These are phyloP conservation scores for Diplodus sargus DNA, from an alignment of 2,797 vertebrate species.

Conservation along the genomic window DNA sequence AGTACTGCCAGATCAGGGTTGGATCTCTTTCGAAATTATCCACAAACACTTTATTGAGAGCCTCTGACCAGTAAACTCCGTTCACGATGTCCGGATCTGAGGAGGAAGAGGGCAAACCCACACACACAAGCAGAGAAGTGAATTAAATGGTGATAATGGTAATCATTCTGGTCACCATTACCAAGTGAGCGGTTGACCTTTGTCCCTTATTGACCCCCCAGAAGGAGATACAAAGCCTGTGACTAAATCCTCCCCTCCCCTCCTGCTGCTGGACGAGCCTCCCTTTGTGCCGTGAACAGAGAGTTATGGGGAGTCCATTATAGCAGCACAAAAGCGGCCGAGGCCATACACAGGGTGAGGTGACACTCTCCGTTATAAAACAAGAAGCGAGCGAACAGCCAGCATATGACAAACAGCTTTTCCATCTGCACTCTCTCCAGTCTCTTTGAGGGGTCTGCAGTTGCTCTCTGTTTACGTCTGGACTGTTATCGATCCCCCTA, in stretches of 20 bases:
- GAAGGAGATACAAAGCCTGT: conserved; percentile 69
- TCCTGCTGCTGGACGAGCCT: conserved; percentile 61
- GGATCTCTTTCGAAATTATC: conserved; percentile 97
- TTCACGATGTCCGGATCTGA: conserved; percentile 97
- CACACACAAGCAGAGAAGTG: conserved; percentile 43
- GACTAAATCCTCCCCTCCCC: conserved; percentile 68
- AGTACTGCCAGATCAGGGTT: conserved; percentile 98
- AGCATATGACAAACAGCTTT: conserved; percentile 59
- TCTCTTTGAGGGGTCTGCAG: conserved; percentile 41
- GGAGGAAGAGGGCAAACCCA: not conserved
- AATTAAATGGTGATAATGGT: conserved; percentile 71
- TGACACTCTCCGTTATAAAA: conserved; percentile 62
- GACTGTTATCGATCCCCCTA: conserved; percentile 64
- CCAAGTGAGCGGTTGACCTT: conserved; percentile 69
- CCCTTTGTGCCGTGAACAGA: conserved; percentile 77
- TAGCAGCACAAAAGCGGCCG: conserved; percentile 75
- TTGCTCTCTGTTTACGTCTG: conserved; percentile 52
- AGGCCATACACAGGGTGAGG: conserved; percentile 42
- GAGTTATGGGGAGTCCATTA: conserved; percentile 80
- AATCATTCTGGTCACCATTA: conserved; percentile 59
- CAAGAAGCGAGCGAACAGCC: conserved; percentile 59
- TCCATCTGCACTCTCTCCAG: not conserved
- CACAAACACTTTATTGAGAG: conserved; percentile 97
- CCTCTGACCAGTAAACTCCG: conserved; percentile 98
- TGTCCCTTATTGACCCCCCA: conserved; percentile 72